These are phyloP conservation scores for Drosophila rufa DNA, from an alignment of 1,140 invertebrate species.

Conservation along the genomic window DNA sequence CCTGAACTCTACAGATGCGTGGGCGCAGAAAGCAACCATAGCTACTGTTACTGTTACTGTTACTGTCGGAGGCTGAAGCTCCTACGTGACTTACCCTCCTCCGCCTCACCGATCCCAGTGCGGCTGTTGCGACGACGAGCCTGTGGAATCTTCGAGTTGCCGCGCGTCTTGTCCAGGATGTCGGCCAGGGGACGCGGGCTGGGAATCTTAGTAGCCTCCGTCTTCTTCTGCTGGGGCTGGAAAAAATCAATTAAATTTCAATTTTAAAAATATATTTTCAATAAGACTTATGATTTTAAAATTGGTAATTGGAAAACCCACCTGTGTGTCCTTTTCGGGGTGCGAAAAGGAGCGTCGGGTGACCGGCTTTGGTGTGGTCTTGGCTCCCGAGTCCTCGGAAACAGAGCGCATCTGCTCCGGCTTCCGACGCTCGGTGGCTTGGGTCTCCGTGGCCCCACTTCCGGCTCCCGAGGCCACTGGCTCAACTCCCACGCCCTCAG, in stretches of 20 bases:
- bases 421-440: conserved; percentile 64
- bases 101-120: conserved; percentile 47
- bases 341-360: conserved; percentile 82
- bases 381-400: conserved; percentile 82
- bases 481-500: not conserved
- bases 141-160: conserved; percentile 71
- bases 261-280: too few relatives aligned
- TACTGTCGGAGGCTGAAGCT: conserved; percentile 17
- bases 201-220: conserved; percentile 77
- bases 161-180: conserved; percentile 75
- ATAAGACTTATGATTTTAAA: not conserved
- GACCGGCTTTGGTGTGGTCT: conserved; percentile 75
- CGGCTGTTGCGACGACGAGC: conserved; percentile 72
- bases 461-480: not conserved
- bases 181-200: conserved; percentile 80
- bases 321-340: conserved; percentile 83
- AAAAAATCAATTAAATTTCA: too few relatives aligned
- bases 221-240: conserved; percentile 74
- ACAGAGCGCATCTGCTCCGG: conserved; percentile 84
- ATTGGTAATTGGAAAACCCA: conserved; percentile 12
- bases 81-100: conserved; percentile 70
- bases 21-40: conserved; percentile 49
- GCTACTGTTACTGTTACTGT: conserved; percentile 37
- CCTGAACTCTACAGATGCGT: conserved; percentile 68
- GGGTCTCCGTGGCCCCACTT: conserved; percentile 9